phyloP scores from a whole-genome alignment of 2,797 vertebrate species.

The Rhinophrynus dorsalis region DNA sequence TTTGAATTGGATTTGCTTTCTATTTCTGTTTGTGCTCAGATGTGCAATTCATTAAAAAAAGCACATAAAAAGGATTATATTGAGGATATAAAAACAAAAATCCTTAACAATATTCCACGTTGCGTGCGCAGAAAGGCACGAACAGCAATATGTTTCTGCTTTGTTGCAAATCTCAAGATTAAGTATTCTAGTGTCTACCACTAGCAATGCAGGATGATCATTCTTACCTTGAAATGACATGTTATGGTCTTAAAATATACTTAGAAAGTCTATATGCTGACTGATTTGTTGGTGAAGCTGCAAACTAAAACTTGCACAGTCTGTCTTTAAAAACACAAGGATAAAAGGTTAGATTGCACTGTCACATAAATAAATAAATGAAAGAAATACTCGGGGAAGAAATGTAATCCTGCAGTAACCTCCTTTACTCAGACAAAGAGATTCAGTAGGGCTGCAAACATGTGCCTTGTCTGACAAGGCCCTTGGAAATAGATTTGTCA shows the following conservation, averaged over 20 bases:
- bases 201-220: conserved; percentile 45
- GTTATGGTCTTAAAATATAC: conserved; percentile 47
- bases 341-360: conserved; percentile 23
- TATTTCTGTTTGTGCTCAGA: conserved; percentile 65
- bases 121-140: conserved; percentile 58
- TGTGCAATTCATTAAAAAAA: conserved; percentile 66
- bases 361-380: background rate
- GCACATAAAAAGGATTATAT: background rate
- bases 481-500: conserved; percentile 50
- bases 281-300: background rate
- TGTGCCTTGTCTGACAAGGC: conserved; percentile 24
- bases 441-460: conserved; percentile 47
- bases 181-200: conserved; percentile 55
- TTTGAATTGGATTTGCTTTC: conserved; percentile 72
- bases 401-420: conserved; percentile 26
- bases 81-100: conserved; percentile 31
- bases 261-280: conserved; percentile 46
- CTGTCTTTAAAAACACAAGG: conserved; percentile 46
- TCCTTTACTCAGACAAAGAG: conserved; percentile 47
- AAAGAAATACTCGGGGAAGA: conserved; percentile 42
- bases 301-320: conserved; percentile 21
- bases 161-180: conserved; percentile 55
- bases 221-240: conserved; percentile 58
- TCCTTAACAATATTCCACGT: conserved; percentile 42
- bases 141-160: conserved; percentile 51